Evolutionary conservation across 2,113 vertebrate species (phyloP), one percentile per base, ranked within the genome.

Genomic region (Oncorhynchus keta): DNA sequence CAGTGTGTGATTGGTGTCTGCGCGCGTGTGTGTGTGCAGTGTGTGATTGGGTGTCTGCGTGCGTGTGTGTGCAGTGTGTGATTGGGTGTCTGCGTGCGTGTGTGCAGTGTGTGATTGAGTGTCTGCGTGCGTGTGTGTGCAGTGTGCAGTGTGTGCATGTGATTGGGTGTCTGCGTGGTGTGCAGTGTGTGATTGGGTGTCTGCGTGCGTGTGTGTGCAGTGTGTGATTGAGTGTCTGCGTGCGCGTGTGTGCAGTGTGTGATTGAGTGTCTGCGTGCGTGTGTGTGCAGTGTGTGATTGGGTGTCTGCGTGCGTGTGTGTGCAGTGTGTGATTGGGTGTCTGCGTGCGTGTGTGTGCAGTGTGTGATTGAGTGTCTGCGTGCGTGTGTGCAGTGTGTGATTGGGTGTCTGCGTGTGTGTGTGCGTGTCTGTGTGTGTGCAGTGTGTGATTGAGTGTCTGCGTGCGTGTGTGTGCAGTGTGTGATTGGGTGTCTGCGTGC

Each of bases 401-500:
- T 24, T 24, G 24, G 1, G 24, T 24, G 24, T 24, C 24, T 24
- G 24, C 24, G 24, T 24, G 24, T n/a, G n/a, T n/a, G n/a, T n/a
- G n/a, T n/a, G n/a, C n/a, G n/a, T n/a, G n/a, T n/a, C n/a, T 28
- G n/a, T 72, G 65, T 81, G 64, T 79, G 77, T 82, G 62, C 70
- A 24, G 24, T 24, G 24, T 24, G 24, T 24, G 24, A 24, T 24
- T 24, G 24, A 24, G 24, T 1, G 1, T 24, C 24, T 24, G 26
- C 26, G 32, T 35, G 35, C 32, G 26, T 26, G 26, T 67, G 35
- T 26, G 35, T 20, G 70, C 70, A 48, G 72, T 72, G 62, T 57
- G 57, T 72, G 62, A 79, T 69, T 81, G 64, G 79, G 77, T 82
- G 62, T 24, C 24, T 70, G 70, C 64, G 26, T 1, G 5, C 6